These are phyloP conservation scores for Rotaria sp. DNA, from an alignment of 2,888 invertebrate species.

Conservation along the genomic window DNA sequence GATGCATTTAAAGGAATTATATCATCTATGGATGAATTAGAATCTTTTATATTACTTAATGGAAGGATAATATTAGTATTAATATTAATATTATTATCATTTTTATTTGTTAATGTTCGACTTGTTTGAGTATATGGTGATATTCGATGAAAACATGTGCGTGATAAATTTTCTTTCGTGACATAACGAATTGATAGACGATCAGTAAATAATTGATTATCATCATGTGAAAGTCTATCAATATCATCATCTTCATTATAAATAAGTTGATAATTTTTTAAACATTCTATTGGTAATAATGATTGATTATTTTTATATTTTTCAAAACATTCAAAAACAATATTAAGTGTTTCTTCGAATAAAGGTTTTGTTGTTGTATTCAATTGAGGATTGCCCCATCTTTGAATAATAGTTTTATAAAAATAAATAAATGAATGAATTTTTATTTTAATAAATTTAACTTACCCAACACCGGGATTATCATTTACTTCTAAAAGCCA, in stretches of 20 bases:
- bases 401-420: not conserved
- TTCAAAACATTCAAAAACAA: constrained; percentile 2
- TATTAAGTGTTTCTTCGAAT: constrained; percentile 13
- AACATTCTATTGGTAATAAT: constrained; percentile 4
- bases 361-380: constrained; percentile 21
- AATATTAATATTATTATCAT: not conserved
- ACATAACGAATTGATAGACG: not conserved
- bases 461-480: constrained; percentile 25
- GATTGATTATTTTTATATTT: not conserved
- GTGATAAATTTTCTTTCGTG: not conserved
- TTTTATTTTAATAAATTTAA: not conserved
- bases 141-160: not conserved
- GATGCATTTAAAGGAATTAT: not conserved
- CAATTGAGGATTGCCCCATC: not conserved
- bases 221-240: not conserved
- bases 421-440: not conserved
- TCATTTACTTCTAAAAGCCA: constrained; percentile 17
- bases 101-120: not conserved
- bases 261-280: constrained; percentile 26
- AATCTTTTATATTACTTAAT: not conserved
- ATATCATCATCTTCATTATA: constrained; percentile 9
- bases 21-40: not conserved
- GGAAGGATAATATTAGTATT: not conserved
- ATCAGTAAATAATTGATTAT: not conserved
- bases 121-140: not conserved